Percentiles rank a stretch among this genome's conserved stretches.
These are phyloP conservation scores for Mus spretus DNA, from an alignment of 2,797 vertebrate species.

Conservation along the genomic window DNA sequence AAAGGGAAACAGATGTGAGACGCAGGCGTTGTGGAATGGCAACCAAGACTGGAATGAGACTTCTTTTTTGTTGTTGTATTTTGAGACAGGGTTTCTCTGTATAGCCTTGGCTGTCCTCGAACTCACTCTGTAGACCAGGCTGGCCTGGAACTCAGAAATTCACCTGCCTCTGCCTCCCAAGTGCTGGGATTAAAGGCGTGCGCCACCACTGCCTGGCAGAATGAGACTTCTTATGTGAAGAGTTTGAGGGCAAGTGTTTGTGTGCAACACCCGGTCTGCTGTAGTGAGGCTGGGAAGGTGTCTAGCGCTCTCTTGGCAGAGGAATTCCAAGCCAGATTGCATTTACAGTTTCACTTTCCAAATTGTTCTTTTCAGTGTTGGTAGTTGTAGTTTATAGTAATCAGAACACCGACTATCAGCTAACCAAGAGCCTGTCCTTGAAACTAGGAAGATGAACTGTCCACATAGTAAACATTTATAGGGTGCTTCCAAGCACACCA, in stretches of 20 bases:
- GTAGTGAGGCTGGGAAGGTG: background rate
- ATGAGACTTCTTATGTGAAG: conserved; percentile 37
- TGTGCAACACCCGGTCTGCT: background rate
- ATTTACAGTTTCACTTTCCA: background rate
- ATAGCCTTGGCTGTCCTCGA: too few species aligned
- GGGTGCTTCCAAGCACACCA: background rate
- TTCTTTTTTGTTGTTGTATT: background rate
- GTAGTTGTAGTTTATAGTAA: background rate
- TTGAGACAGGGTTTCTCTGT: too few species aligned
- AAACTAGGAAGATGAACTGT: conserved; percentile 36
- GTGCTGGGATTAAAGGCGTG: too few species aligned
- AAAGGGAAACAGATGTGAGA: conserved; percentile 58
- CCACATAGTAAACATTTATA: background rate
- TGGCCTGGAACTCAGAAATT: too few species aligned
- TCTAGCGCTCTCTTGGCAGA: background rate
- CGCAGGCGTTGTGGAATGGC: conserved; percentile 35
- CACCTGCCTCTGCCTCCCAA: too few species aligned
- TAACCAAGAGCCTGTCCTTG: background rate
- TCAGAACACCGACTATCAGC: conserved; percentile 4
- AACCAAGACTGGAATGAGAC: background rate
- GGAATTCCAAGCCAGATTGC: background rate
- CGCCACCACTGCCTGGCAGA: background rate
- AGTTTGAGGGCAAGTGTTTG: conserved; percentile 7
- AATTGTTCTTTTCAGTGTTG: conserved; percentile 15
- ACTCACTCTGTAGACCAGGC: too few species aligned